Evolutionary conservation across 1,140 invertebrate species (phyloP).

Genomic region (Yoshiicerus persimilis): DNA sequence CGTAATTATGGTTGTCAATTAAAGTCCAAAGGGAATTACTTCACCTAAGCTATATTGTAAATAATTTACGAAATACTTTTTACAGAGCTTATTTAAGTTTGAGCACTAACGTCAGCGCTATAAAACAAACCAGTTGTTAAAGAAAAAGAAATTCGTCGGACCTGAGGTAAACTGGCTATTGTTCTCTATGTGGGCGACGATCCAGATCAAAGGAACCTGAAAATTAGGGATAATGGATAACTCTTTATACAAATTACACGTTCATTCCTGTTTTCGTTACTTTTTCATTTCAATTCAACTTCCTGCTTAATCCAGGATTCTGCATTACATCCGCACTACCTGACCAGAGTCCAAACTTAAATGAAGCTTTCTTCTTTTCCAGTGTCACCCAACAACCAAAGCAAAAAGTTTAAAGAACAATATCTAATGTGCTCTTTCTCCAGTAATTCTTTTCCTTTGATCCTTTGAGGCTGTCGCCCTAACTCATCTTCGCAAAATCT

Average conservation of each 20-base stretch:
- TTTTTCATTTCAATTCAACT: neutral
- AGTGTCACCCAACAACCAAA: too few species aligned
- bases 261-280: neutral
- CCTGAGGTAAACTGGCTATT: neutral
- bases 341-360: neutral
- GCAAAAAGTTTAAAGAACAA: neutral
- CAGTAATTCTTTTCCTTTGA: too few species aligned
- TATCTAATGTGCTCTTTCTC: too few species aligned
- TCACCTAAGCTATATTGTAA: too few species aligned
- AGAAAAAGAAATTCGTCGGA: neutral
- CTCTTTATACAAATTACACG: neutral
- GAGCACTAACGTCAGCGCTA: neutral
- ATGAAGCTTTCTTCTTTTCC: too few species aligned
- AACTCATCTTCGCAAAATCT: neutral
- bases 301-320: neutral
- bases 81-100: too few species aligned
- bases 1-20: too few species aligned
- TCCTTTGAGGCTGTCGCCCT: too few species aligned
- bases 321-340: neutral
- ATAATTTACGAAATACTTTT: too few species aligned
- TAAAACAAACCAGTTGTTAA: neutral
- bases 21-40: too few species aligned
- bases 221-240: neutral
- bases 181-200: neutral
- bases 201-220: neutral